Base-by-base conservation (phyloP, 2,113 vertebrate species). In the Rhizomys pruinosus region DNA sequence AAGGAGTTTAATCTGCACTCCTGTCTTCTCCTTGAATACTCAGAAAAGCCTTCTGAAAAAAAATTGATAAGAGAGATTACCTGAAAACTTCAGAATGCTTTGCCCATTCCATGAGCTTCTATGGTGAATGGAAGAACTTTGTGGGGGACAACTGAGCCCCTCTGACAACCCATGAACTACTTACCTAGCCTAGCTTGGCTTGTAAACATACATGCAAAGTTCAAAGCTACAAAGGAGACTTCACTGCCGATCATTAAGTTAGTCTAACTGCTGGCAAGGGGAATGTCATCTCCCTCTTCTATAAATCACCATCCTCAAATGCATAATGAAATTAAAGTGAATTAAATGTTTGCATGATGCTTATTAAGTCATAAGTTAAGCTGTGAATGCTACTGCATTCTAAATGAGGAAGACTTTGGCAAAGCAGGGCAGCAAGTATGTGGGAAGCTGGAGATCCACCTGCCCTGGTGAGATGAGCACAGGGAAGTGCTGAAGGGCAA, bases 331-430 rank as follows among this genome's bases (percentile, higher is more conserved):
- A 95, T 92, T 55, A 78, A 96, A 95, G 57, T 22, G 84, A 86
- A 66, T 88, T 89, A 96, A 95, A 76, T 89, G 90, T 97, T 94
- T 94, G 19, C 59, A 37, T 96, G 61, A 92, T 10, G 57, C 90
- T 93, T 69, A 87, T 94, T 55, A 90, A 95, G 91, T 91, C 84
- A 77, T 88, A 96, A 96, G 96, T 93, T 61, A 94, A 57, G 68
- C 39, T 25, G 29, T 10, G 17, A 22, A 59, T 23, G 63, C 57
- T 92, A 81, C 37, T 88, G 79, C 90, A 76, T 92, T 76, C 34
- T 52, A 77, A 29, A 78, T 84, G 71, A 88, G 95, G 80, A 0
- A 61, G 61, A 92, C 55, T 19, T 11, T 90, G 87, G 68, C 71
- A 79, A 63, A 76, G n/a, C 47, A 84, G 68, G 34, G 1, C 8